Conservation (phyloP, 2,888 invertebrate genomes). For the Patella ulyssiponensis region DNA sequence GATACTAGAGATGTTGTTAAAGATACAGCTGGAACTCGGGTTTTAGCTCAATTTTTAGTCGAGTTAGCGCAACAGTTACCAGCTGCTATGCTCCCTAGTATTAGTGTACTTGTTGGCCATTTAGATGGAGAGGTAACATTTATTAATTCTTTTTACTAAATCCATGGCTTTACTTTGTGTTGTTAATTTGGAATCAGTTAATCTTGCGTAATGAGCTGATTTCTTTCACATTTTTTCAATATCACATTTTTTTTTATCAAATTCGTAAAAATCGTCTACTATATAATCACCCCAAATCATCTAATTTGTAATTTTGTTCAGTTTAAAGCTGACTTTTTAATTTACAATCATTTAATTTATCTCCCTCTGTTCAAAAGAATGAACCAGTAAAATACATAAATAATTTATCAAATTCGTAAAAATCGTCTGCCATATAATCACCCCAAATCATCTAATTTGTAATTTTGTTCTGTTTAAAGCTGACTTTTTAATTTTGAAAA, state of each 20-base stretch:
- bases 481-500: no score
- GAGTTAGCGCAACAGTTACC: constrained; percentile 79
- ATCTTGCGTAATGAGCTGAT: no score
- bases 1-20: constrained; percentile 77
- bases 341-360: no score
- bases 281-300: no score
- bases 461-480: no score
- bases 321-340: no score
- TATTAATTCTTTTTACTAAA: background rate
- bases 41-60: constrained; percentile 77
- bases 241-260: background rate
- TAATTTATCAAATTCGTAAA: background rate
- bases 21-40: constrained; percentile 70
- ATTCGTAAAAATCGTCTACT: background rate
- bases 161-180: background rate
- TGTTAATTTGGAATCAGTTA: background rate
- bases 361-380: no score
- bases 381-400: no score
- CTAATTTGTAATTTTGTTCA: no score
- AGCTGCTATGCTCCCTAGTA: constrained; percentile 77
- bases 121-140: constrained; percentile 75
- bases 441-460: no score
- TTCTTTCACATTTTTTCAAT: no score
- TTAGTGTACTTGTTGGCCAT: constrained; percentile 78
- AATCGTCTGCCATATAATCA: background rate